Conservation (phyloP, 2,888 invertebrate species). For the Plutella xylostella region DNA sequence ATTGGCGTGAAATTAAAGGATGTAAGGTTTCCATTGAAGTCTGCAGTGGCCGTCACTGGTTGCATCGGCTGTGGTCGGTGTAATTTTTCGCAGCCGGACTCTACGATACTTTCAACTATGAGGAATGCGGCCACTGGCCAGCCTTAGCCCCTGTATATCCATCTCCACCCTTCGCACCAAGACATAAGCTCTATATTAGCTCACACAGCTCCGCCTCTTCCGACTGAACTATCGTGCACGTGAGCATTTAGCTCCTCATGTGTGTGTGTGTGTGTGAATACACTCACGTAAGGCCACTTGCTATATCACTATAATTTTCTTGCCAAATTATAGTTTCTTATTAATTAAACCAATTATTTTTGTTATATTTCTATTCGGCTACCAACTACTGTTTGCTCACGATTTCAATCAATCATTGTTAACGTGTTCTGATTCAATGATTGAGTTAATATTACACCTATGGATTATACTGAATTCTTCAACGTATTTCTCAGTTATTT, state of each 20-base stretch:
- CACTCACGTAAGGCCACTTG: too few relatives aligned
- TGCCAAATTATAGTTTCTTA: slow-evolving; percentile 4
- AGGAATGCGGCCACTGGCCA: slow-evolving; percentile 65
- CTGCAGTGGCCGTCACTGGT: not conserved
- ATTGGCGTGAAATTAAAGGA: too few relatives aligned
- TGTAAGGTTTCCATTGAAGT: too few relatives aligned
- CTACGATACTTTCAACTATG: slow-evolving; percentile 62
- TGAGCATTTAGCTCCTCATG: not conserved
- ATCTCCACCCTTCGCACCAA: not conserved
- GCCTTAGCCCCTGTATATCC: slow-evolving; percentile 31
- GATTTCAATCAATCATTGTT: too few relatives aligned
- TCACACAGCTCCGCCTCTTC: too few relatives aligned
- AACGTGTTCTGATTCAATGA: too few relatives aligned
- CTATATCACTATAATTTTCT: slow-evolving; percentile 1
- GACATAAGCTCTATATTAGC: not conserved
- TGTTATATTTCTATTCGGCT: too few relatives aligned
- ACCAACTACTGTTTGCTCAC: too few relatives aligned
- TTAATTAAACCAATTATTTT: slow-evolving; percentile 3
- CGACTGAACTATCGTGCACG: too few relatives aligned
- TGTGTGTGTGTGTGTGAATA: not conserved
- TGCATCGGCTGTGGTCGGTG: slow-evolving; percentile 22
- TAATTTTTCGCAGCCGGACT: slow-evolving; percentile 65
- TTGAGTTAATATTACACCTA: too few relatives aligned
- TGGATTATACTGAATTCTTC: too few relatives aligned
- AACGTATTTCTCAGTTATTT: too few relatives aligned